Base-by-base conservation (phyloP, 2,797 vertebrate species). In the Acanthurus tractus region DNA sequence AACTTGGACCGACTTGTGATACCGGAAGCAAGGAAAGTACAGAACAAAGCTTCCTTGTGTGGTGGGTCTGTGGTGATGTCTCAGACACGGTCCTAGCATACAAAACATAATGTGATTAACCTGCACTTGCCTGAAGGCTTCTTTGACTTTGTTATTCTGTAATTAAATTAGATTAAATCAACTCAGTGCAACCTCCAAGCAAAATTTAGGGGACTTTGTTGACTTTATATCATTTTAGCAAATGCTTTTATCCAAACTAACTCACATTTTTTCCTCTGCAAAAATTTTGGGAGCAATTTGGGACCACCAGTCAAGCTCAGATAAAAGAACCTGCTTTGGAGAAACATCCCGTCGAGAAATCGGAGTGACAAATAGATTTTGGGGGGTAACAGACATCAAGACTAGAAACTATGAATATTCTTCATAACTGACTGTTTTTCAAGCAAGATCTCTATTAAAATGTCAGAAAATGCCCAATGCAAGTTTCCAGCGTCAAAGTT, bases 1-100 rank as follows among this genome's bases (percentile, higher is more conserved):
- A 78, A 87, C 64, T 88, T 83, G 83, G 82, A 84, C 36, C 11
- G 48, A 78, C 70, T 78, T 82, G 70, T 78, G 50, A 80, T 52
- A 52, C 48, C 0, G 5, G 2, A 52, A 68, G 74, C 50, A 80
- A 61, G 69, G 23, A 38, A 69, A 45, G 69, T 13, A 36, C 13
- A 45, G 59, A 80, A 67, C 54, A 53, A 65, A 77, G 78, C 68
- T 56, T 77, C 29, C 29, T 6, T 6, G 18, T 61, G 48, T 29
- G 69, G 50, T n/a, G 10, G 23, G 40, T 68, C 70, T 13, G 23
- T 62, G 49, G 11, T 52, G 20, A 49, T 54, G 50, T 73, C 61
- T 76, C 56, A 22, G 71, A 75, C 66, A 66, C 58, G 25, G 55
- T 15, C 46, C 40, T 11, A 55, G 61, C 70, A 70, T 22, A 65